Evolutionary conservation across 1,140 invertebrate genomes (phyloP).

Genomic region (Delia radicum): DNA sequence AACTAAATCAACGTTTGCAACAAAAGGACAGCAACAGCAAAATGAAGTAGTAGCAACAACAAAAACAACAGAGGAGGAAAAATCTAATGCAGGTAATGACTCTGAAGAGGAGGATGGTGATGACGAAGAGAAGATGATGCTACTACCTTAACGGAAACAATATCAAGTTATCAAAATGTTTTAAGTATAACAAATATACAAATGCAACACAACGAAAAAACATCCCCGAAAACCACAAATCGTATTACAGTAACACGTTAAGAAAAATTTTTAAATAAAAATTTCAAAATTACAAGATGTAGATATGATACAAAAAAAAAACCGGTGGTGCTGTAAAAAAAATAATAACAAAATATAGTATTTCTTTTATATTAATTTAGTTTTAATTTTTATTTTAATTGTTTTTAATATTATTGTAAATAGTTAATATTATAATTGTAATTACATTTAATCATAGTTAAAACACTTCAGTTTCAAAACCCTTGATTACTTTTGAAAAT

Average conservation of each 20-base stretch:
- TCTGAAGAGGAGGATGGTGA: slow-evolving; percentile 31
- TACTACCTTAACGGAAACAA: slow-evolving; percentile 38
- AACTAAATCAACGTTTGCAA: slow-evolving; percentile 23
- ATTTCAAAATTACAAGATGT: neutral
- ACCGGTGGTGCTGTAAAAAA: slow-evolving; percentile 17
- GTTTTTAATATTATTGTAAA: neutral
- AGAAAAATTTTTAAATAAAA: neutral
- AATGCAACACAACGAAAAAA: slow-evolving; percentile 50
- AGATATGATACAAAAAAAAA: neutral
- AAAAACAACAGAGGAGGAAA: slow-evolving; percentile 21
- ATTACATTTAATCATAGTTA: neutral
- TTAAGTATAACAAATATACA: slow-evolving; percentile 49
- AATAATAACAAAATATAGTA: neutral
- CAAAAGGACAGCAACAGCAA: neutral
- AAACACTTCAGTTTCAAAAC: neutral
- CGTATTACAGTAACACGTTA: slow-evolving; percentile 16
- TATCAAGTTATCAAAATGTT: slow-evolving; percentile 48
- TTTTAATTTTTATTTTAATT: neutral
- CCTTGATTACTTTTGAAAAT: neutral
- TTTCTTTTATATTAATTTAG: neutral
- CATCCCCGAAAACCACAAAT: slow-evolving; percentile 48
- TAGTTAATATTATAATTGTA: neutral
- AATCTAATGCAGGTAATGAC: slow-evolving; percentile 39
- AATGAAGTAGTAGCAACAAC: slow-evolving; percentile 26
- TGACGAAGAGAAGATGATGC: slow-evolving; percentile 33